Base-by-base conservation (phyloP, 2,797 vertebrate species). In the Acipenser oxyrinchus region DNA sequence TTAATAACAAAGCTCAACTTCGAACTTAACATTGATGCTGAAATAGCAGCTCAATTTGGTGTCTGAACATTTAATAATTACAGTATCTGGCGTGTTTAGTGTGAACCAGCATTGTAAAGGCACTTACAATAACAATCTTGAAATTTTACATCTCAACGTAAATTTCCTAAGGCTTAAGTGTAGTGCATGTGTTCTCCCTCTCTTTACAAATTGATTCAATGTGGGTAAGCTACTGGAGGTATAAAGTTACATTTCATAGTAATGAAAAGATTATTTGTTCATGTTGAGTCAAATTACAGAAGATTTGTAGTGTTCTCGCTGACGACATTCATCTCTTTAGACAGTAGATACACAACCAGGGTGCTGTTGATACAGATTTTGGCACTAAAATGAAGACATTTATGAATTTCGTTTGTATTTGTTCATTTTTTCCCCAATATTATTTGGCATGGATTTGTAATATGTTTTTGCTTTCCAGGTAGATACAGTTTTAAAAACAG, bases 181-280 rank as follows among this genome's bases (percentile, higher is more conserved):
- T 4, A n/a, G 12, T 58, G 13, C 12, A 58, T 58, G 12, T 11
- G 55, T 58, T 58, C 13, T 58, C 6, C 12, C 55, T 58, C 7
- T 58, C 11, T 58, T 58, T 58, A n/a, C 55, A 11, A n/a, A 11
- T 2, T 11, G 55, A 58, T 58, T 58, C 12, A n/a, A 11, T 11
- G 55, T 58, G 55, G 55, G 12, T 15, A 7, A 13, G 13, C 55
- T 7, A 37, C 23, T 37, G 23, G 23, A 58, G 55, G 12, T 12
- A 11, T 58, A 13, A 10, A 58, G 55, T 58, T 11, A 11, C 12
- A 11, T 58, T 58, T 58, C 13, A n/a, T 13, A 58, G 55, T 58
- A 13, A 58, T 58, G 55, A 58, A 58, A 58, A 58, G 55, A 58
- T 58, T 37, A 10, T 58, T 58, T 58, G 55, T 11, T 58, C 55